Evolutionary conservation across 2,797 vertebrate species (phyloP).

Genomic region (Pangasius mekongensis): DNA sequence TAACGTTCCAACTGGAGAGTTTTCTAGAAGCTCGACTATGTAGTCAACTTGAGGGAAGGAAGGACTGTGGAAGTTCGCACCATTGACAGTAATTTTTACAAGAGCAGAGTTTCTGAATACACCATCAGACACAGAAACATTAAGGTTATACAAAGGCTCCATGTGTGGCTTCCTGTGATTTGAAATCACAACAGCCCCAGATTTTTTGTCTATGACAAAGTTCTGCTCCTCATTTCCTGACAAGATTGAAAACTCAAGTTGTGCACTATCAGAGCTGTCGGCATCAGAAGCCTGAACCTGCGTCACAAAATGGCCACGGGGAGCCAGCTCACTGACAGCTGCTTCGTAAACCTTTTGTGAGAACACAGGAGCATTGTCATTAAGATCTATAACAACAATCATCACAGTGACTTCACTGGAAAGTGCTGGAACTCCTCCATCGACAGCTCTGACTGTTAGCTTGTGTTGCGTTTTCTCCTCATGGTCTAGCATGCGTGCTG

Average conservation of each 20-base stretch:
- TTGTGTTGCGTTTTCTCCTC: constrained; percentile 83
- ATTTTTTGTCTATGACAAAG: constrained; percentile 85
- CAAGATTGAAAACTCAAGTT: constrained; percentile 88
- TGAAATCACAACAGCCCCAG: constrained; percentile 85
- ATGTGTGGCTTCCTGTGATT: constrained; percentile 83
- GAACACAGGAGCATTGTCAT: constrained; percentile 92
- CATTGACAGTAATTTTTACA: constrained; percentile 81
- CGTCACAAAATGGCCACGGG: constrained; percentile 88
- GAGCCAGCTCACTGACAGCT: constrained; percentile 86
- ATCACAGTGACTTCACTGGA: constrained; percentile 82
- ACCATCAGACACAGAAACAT: constrained; percentile 90
- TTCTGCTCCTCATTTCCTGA: constrained; percentile 91
- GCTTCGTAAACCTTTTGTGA: constrained; percentile 84
- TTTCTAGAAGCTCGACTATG: constrained; percentile 93
- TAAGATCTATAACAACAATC: constrained; percentile 87
- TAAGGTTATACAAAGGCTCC: constrained; percentile 84
- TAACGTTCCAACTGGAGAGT: constrained; percentile 84
- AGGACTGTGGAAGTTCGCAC: constrained; percentile 92
- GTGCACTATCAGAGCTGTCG: constrained; percentile 83
- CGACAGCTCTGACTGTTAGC: constrained; percentile 83
- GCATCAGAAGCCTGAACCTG: constrained; percentile 91
- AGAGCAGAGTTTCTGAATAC: constrained; percentile 90
- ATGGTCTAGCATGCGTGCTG: constrained; percentile 84
- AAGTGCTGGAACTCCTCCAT: constrained; percentile 89
- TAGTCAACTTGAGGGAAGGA: constrained; percentile 89